phyloP scores from a whole-genome alignment of 2,888 invertebrate species.

The Drosophila macrospina region DNA sequence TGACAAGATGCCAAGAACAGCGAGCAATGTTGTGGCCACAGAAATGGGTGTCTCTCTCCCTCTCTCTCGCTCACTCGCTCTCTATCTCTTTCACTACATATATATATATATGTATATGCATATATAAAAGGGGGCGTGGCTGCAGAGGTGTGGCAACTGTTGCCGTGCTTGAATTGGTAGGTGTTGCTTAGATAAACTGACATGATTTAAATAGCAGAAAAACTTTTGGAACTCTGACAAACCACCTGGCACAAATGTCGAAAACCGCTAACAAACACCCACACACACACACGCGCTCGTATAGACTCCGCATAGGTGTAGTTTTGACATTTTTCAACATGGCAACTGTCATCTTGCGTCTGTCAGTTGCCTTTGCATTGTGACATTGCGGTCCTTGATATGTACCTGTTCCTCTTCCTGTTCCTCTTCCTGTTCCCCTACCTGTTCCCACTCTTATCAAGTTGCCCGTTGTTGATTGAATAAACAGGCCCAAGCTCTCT shows the following conservation, averaged over 20 bases:
- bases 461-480: slow-evolving; percentile 71
- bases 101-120: no score
- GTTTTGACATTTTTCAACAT: slow-evolving; percentile 71
- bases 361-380: slow-evolving; percentile 75
- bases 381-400: slow-evolving; percentile 47
- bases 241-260: slow-evolving; percentile 49
- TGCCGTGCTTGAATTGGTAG: slow-evolving; percentile 47
- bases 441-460: slow-evolving; percentile 53
- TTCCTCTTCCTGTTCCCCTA: slow-evolving; percentile 13
- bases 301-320: slow-evolving; percentile 17
- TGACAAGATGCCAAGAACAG: slow-evolving; percentile 78
- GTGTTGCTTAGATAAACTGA: slow-evolving; percentile 78
- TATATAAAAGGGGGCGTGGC: slow-evolving; percentile 29
- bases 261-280: slow-evolving; percentile 23
- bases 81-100: no score
- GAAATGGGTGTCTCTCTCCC: slow-evolving; percentile 14
- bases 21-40: slow-evolving; percentile 59
- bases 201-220: slow-evolving; percentile 79
- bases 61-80: no score
- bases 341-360: slow-evolving; percentile 78
- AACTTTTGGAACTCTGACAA: slow-evolving; percentile 64
- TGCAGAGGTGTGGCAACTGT: slow-evolving; percentile 58
- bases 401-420: slow-evolving; percentile 16
- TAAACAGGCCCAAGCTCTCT: slow-evolving; percentile 61
- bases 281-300: not conserved